These are phyloP conservation scores for Quadriops clusia DNA, from an alignment of 2,888 invertebrate genomes.

Conservation along the genomic window DNA sequence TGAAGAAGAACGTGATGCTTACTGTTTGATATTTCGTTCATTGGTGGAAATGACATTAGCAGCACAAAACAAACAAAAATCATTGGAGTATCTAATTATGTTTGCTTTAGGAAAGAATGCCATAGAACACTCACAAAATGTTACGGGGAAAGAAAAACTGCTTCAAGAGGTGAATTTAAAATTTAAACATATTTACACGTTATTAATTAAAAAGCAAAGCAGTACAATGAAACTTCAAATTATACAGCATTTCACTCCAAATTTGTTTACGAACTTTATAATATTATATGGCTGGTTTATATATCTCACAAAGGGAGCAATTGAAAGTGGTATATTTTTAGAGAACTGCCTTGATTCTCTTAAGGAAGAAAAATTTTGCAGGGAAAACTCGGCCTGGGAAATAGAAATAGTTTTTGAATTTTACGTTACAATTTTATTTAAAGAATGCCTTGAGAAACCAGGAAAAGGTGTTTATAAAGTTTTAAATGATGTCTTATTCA, in stretches of 20 bases:
- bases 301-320: conserved; percentile 32
- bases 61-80: conserved; percentile 18
- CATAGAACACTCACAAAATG: conserved; percentile 6
- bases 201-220: conserved; percentile 22
- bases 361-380: conserved; percentile 18
- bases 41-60: conserved; percentile 24
- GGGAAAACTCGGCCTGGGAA: conserved; percentile 24
- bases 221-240: conserved; percentile 16
- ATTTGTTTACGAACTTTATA: conserved; percentile 41
- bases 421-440: conserved; percentile 32
- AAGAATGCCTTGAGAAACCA: conserved; percentile 25
- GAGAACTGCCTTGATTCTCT: conserved; percentile 26
- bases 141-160: conserved; percentile 20
- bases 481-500: conserved; percentile 33
- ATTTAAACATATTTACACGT: conserved; percentile 28
- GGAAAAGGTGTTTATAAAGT: conserved; percentile 33
- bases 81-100: conserved; percentile 24
- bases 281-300: conserved; percentile 43
- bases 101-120: conserved; percentile 22
- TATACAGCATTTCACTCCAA: conserved; percentile 39
- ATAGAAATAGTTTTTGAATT: conserved; percentile 38
- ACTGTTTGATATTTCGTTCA: conserved; percentile 36
- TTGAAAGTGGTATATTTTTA: conserved; percentile 30
- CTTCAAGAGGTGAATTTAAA: conserved; percentile 26
- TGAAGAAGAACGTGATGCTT: conserved; percentile 24